Conservation (phyloP, 2,797 vertebrate genomes). For the Myotis planiceps region DNA sequence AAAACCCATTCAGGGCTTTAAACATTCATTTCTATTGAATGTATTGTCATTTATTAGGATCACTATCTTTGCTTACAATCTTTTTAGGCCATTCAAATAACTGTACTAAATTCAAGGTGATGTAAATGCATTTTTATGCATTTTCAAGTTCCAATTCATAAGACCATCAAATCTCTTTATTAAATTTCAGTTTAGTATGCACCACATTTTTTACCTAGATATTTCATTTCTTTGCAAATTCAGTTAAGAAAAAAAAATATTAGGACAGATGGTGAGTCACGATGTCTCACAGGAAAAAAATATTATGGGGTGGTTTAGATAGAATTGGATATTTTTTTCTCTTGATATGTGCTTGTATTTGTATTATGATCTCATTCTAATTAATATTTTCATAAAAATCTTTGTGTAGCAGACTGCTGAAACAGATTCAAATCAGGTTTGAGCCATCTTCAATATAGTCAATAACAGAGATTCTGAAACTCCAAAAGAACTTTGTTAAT, state of each 20-base stretch:
- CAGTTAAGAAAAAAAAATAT: constrained; percentile 36
- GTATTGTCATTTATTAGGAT: constrained; percentile 45
- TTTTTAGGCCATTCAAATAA: constrained; percentile 37
- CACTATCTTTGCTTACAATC: constrained; percentile 22
- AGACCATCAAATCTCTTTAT: constrained; percentile 35
- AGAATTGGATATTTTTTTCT: background rate
- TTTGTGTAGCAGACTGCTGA: background rate
- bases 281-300: background rate
- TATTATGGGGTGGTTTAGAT: background rate
- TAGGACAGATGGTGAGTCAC: constrained; percentile 26
- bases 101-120: constrained; percentile 34
- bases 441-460: background rate
- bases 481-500: background rate
- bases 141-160: constrained; percentile 49
- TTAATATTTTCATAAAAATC: constrained; percentile 42
- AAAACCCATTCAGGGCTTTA: constrained; percentile 28
- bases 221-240: constrained; percentile 52
- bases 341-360: background rate
- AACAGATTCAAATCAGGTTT: constrained; percentile 38
- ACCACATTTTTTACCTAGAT: background rate
- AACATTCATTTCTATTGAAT: background rate
- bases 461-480: constrained; percentile 18
- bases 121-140: background rate
- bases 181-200: constrained; percentile 38
- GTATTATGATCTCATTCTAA: background rate